Percentiles rank a stretch among this genome's conserved stretches.
phyloP scores from a whole-genome alignment of 2,888 invertebrate genomes.

The Atethmia centrago region DNA sequence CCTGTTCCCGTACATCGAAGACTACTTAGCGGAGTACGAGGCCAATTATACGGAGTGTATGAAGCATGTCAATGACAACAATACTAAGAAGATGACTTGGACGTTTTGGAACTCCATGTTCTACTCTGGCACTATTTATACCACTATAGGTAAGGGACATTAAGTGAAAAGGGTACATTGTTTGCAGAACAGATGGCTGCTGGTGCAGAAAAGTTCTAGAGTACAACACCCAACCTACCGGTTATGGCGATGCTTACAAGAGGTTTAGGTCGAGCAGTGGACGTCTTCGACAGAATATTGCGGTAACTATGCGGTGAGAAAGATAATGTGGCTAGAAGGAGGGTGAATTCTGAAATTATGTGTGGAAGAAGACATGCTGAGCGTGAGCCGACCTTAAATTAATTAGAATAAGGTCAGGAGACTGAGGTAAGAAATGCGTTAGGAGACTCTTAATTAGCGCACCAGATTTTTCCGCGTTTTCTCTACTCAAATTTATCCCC shows the following conservation, averaged over 20 bases:
- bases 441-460: not conserved
- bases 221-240: not conserved
- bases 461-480: not conserved
- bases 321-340: not conserved
- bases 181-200: not conserved
- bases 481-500: not conserved
- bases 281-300: no score
- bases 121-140: conserved; percentile 96
- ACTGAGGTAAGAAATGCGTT: not conserved
- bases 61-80: conserved; percentile 84
- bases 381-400: not conserved
- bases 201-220: not conserved
- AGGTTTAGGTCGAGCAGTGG: no score
- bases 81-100: conserved; percentile 92
- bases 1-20: conserved; percentile 72
- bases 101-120: conserved; percentile 96
- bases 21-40: conserved; percentile 88
- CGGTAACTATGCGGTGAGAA: not conserved
- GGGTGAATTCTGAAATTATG: not conserved
- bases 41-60: conserved; percentile 85
- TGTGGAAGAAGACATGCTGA: not conserved
- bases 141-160: conserved; percentile 93
- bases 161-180: not conserved
- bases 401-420: not conserved
- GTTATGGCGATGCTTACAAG: no score